phyloP scores from a whole-genome alignment of 2,797 vertebrate species.

The Buceros bicornis region DNA sequence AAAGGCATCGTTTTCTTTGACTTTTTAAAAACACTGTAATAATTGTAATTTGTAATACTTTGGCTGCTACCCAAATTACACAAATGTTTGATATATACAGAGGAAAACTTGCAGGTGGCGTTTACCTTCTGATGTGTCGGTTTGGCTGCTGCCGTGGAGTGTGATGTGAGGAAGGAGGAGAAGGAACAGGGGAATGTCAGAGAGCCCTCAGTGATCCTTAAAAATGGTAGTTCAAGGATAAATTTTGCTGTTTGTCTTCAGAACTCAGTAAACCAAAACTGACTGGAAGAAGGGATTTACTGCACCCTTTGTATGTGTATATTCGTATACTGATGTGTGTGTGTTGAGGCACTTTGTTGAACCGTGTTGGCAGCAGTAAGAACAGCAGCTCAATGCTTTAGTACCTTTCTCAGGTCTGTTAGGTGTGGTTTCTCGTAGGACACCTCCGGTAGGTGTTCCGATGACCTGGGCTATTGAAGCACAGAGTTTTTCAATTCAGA shows the following conservation, averaged over 20 bases:
- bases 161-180: not conserved
- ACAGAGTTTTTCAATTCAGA: not conserved
- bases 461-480: not conserved
- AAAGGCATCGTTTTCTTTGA: not conserved
- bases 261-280: not conserved
- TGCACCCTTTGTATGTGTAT: accelerated
- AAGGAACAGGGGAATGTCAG: not conserved
- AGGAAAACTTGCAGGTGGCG: not conserved
- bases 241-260: not conserved
- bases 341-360: not conserved
- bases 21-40: not conserved
- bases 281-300: not conserved
- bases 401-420: not conserved
- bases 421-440: no score
- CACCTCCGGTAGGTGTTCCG: not conserved
- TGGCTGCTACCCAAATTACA: not conserved
- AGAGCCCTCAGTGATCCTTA: no score
- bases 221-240: not conserved
- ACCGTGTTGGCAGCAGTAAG: accelerated
- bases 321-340: not conserved
- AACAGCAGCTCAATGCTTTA: not conserved
- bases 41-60: no score
- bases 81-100: not conserved
- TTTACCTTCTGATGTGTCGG: not conserved
- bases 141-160: not conserved